These are phyloP conservation scores for Trichonephila clavipes DNA, from an alignment of 1,140 invertebrate genomes.

Conservation along the genomic window DNA sequence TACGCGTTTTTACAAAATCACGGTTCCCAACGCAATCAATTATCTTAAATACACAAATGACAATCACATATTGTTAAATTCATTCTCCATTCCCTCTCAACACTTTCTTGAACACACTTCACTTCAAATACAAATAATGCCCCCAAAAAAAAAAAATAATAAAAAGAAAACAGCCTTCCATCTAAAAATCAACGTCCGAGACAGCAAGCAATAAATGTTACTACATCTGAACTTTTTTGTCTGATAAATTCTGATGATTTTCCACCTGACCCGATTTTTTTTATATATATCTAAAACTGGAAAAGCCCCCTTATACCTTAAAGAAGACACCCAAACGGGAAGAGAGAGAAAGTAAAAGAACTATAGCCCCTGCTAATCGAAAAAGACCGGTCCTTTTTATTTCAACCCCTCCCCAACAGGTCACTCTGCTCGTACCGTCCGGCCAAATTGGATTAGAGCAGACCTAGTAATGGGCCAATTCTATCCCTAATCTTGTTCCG, in stretches of 20 bases:
- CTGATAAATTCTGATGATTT: background rate
- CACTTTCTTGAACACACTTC: too few relatives aligned
- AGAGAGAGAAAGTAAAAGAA: constrained; percentile 29
- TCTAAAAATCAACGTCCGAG: background rate
- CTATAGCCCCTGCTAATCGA: constrained; percentile 65
- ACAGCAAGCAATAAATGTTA: background rate
- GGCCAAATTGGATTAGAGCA: constrained; percentile 75
- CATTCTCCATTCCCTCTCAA: too few relatives aligned
- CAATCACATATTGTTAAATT: too few relatives aligned
- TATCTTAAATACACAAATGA: too few relatives aligned
- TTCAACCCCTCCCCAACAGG: constrained; percentile 67
- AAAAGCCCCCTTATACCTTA: background rate
- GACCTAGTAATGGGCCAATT: constrained; percentile 76
- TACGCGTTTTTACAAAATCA: too few relatives aligned
- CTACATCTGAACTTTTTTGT: background rate
- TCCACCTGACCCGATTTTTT: background rate
- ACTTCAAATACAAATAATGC: too few relatives aligned
- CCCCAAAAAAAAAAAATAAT: background rate
- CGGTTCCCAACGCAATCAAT: too few relatives aligned
- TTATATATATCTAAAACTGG: background rate
- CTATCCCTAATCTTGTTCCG: constrained; percentile 75
- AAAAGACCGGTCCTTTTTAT: constrained; percentile 71
- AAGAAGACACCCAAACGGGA: background rate
- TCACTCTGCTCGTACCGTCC: constrained; percentile 54
- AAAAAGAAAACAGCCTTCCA: background rate